Evolutionary conservation across 2,113 vertebrate species (phyloP), one percentile per base, ranked within the genome.

Genomic region (Struthio camelus): DNA sequence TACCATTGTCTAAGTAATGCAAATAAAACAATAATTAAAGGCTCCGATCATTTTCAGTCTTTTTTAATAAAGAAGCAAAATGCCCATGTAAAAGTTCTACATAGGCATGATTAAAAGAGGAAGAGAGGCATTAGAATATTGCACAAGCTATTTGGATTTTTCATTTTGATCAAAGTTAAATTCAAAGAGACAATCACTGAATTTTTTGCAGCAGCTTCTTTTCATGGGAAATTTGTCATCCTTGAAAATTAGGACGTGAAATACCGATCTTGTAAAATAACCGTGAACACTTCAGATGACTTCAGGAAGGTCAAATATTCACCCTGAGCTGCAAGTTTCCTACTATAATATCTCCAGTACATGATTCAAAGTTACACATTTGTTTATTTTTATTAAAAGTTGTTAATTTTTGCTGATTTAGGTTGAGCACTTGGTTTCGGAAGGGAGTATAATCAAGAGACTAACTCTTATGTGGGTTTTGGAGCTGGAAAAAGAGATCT

Each of bases 11-110:
- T 32, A 38, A 48, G 66, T 65, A 91, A 96, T 85, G 95, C 14
- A 87, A 93, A 87, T 92, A 46, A 82, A 95, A 89, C 92, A 8
- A 24, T 96, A 91, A 91, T 89, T 94, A 92, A 94, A 90, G 11
- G 20, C 67, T 96, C 56, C 18, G 64, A 65, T 89, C 8, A 75
- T 44, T 44, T 38, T 88, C 72, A 79, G 51, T 17, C 2, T 58
- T 77, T 88, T 85, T 79, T 53, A 87, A 92, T 40, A 42, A 84
- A 53, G 18, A 80, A 93, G 80, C 4, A 46, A 84, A 94, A 34
- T 23, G 14, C 22, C 70, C 69, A 72, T 34, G 23, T 28, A 89
- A 9, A 89, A 89, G 24, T 58, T 91, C 51, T 89, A 10, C 1
- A 0, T 61, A 62, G 40, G 30, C 34, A 56, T 50, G 14, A 48